Evolutionary conservation across 2,888 invertebrate genomes (phyloP).

Genomic region (Perizoma affinitatum): DNA sequence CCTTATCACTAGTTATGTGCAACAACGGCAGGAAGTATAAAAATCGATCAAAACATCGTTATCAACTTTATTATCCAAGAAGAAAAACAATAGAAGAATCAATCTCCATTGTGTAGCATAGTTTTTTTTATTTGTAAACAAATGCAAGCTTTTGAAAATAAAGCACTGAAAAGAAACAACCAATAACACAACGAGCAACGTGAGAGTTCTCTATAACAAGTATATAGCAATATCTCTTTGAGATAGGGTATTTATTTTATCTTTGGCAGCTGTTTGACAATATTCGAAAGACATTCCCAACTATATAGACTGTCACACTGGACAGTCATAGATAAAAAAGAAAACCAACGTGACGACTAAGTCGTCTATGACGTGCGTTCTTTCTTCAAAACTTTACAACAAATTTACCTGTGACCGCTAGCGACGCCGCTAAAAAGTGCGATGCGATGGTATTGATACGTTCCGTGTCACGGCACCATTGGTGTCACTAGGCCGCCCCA

Average conservation of each 20-base stretch:
- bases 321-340: no score
- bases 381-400: no score
- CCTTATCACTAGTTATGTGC: constrained; percentile 48
- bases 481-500: constrained; percentile 79
- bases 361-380: constrained; percentile 52
- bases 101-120: constrained; percentile 67
- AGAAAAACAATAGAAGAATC: constrained; percentile 74
- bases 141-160: constrained; percentile 40
- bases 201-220: constrained; percentile 54
- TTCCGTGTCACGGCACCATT: constrained; percentile 61
- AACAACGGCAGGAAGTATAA: constrained; percentile 69
- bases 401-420: constrained; percentile 20
- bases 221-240: no score
- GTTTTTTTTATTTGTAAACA: constrained; percentile 58
- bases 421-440: constrained; percentile 39
- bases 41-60: constrained; percentile 60
- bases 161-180: constrained; percentile 47
- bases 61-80: constrained; percentile 59
- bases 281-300: no score
- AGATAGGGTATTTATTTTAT: no score
- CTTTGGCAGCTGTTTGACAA: no score
- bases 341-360: no score
- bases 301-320: no score
- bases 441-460: constrained; percentile 47
- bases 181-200: constrained; percentile 48